Base-by-base conservation (phyloP, 2,113 vertebrate genomes). In the Dicaeum eximium region DNA sequence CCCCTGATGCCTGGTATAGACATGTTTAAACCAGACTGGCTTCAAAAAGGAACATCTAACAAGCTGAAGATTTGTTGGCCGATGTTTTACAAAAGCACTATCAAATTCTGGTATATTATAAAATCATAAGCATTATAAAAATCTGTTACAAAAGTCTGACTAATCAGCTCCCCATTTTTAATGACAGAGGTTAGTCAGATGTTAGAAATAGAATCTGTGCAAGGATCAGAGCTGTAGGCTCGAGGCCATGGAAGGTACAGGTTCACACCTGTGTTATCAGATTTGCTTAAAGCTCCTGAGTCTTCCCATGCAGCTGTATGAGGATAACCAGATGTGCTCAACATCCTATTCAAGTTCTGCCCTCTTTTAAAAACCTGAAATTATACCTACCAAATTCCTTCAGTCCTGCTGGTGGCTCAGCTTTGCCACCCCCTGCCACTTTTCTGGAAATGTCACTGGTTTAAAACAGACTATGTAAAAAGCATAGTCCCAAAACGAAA, bases 11-110 rank as follows among this genome's bases (percentile, higher is more conserved):
- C 66, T 72, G 78, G 28, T 84, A 30, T 12, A 74, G 66, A 37
- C 62, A 33, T n/a, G 51, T 45, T 82, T 71, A 75, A 85, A 79
- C 66, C 44, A 96, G 60, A 79, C 44, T 30, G 17, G 19, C 82
- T 95, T 82, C 28, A 77, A 40, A 82, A 82, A 67, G 11, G 1
- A 88, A 28, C 22, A 14, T 80, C 54, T 72, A 77, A 82, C 57
- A 90, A 69, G 31, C 62, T 90, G 53, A 75, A 77, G 57, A 64
- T 57, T 45, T 69, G 62, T 71, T 90, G 62, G 48, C 70, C 13
- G 5, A 40, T 53, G 45, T 40, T 64, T 92, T 81, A 31, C 40
- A 61, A 86, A 69, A 93, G 19, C n/a, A 22, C 6, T 51, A 0
- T 44, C 25, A 69, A 64, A 35, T 51, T 77, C 33, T 38, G 37